These are phyloP conservation scores for Aegotheles bennettii DNA, from an alignment of 2,113 vertebrate genomes.

Conservation along the genomic window DNA sequence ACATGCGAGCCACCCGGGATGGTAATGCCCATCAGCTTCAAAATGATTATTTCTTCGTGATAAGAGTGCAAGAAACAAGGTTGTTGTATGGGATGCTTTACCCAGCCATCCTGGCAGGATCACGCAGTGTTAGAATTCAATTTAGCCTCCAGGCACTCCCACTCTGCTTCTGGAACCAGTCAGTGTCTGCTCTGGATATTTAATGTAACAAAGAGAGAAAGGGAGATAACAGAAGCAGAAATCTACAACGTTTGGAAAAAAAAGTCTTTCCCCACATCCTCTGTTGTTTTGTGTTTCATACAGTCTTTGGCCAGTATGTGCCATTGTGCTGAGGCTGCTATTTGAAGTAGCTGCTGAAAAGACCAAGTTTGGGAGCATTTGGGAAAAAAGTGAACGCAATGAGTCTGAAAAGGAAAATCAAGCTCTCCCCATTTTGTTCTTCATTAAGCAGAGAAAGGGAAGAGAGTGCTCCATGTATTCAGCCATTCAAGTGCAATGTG, in stretches of 20 bases:
- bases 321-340: background rate
- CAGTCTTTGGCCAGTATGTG: background rate
- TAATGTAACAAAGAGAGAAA: background rate
- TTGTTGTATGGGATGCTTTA: background rate
- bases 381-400: background rate
- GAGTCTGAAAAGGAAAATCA: background rate
- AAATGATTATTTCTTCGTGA: background rate
- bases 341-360: background rate
- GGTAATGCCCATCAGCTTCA: background rate
- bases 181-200: background rate
- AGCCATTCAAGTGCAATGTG: background rate
- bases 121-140: background rate
- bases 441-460: conserved; percentile 4
- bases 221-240: background rate
- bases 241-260: background rate
- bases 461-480: background rate
- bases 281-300: background rate
- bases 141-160: background rate
- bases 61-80: background rate
- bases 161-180: background rate
- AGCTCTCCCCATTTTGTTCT: background rate
- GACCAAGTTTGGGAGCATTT: background rate
- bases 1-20: background rate
- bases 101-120: background rate
- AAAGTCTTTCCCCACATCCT: accelerated